phyloP scores from a whole-genome alignment of 2,113 vertebrate genomes.

The Aphyosemion australe region DNA sequence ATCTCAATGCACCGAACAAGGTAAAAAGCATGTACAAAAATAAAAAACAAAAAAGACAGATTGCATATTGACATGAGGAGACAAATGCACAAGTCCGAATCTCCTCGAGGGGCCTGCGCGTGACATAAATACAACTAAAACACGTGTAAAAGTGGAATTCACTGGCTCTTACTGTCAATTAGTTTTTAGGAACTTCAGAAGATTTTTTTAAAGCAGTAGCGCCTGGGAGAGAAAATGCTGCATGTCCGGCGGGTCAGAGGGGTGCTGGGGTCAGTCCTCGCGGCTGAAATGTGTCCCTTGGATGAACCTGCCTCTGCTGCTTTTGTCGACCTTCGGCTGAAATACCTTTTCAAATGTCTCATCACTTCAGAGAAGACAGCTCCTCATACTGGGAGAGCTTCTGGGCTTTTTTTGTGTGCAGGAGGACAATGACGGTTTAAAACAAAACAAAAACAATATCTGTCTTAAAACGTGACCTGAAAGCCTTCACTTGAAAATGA shows the following conservation, averaged over 20 bases:
- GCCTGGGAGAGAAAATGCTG: constrained; percentile 83
- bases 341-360: constrained; percentile 96
- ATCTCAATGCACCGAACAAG: constrained; percentile 72
- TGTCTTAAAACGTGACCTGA: constrained; percentile 78
- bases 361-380: constrained; percentile 87
- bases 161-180: constrained; percentile 43
- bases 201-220: constrained; percentile 70
- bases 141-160: constrained; percentile 34
- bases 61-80: constrained; percentile 65
- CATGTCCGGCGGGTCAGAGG: constrained; percentile 94
- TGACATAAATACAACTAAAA: constrained; percentile 56
- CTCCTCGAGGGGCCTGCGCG: constrained; percentile 29
- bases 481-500: constrained; percentile 32
- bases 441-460: constrained; percentile 78
- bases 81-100: constrained; percentile 54
- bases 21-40: constrained; percentile 77
- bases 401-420: constrained; percentile 86
- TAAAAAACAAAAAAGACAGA: constrained; percentile 53
- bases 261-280: constrained; percentile 98
- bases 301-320: constrained; percentile 97
- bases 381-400: constrained; percentile 88
- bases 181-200: constrained; percentile 1
- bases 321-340: constrained; percentile 94
- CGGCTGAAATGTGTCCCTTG: constrained; percentile 98
- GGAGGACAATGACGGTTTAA: constrained; percentile 88